Percentiles rank a stretch among this genome's conserved stretches.
Evolutionary conservation across 2,888 invertebrate species (phyloP).

Genomic region (Phlogophora meticulosa): DNA sequence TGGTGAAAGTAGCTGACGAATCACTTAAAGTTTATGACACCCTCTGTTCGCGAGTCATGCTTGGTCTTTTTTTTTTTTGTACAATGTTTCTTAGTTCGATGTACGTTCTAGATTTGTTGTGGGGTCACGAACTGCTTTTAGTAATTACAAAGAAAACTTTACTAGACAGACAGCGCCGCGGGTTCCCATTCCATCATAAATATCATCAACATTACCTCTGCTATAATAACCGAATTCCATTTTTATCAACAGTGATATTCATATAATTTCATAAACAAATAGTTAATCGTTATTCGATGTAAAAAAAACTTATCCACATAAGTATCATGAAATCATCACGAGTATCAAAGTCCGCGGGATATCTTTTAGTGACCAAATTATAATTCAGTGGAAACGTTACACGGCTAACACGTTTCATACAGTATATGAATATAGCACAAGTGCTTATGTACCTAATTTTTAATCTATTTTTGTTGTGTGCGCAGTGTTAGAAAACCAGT

Average conservation of each 20-base stretch:
- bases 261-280: conserved; percentile 31
- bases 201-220: background rate
- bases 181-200: background rate
- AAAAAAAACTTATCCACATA: conserved; percentile 17
- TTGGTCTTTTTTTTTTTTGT: no score
- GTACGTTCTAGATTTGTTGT: no score
- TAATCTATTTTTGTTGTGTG: background rate
- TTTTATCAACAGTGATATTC: conserved; percentile 39
- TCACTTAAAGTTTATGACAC: no score
- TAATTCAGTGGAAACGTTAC: conserved; percentile 11
- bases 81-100: no score
- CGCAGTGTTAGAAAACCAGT: no score
- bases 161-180: background rate
- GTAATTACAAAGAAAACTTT: background rate
- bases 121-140: no score
- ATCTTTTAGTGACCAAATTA: conserved; percentile 47
- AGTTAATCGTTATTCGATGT: conserved; percentile 45
- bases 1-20: no score
- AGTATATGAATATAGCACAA: conserved; percentile 7
- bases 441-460: background rate
- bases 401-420: conserved; percentile 8
- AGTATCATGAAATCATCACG: conserved; percentile 62
- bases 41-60: no score
- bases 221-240: conserved; percentile 25
- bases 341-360: conserved; percentile 56